Evolutionary conservation across 2,797 vertebrate genomes (phyloP).

Genomic region (Cirrhinus mrigala): DNA sequence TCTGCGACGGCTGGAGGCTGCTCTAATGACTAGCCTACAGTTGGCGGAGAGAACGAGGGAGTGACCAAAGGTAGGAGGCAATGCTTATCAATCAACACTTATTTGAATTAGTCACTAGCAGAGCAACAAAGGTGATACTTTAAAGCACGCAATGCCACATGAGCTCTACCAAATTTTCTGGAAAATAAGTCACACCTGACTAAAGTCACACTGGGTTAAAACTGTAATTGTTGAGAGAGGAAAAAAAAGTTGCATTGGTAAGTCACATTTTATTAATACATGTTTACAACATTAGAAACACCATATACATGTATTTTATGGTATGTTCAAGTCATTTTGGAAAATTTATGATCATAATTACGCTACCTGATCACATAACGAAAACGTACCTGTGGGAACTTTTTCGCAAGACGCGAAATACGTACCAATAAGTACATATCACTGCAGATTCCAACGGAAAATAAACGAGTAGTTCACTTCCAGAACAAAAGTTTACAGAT

Average conservation of each 20-base stretch:
- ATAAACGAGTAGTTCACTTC: no score
- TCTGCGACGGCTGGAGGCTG: constrained; percentile 15
- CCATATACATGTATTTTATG: neutral
- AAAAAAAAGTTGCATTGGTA: neutral
- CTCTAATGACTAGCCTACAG: constrained; percentile 40
- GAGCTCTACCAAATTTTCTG: neutral
- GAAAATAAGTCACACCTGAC: neutral
- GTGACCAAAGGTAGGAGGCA: constrained; percentile 16
- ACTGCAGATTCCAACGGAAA: no score
- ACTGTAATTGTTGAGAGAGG: neutral
- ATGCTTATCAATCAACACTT: constrained; percentile 44
- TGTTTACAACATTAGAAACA: neutral
- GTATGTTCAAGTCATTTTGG: neutral
- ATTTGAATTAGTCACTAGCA: constrained; percentile 44
- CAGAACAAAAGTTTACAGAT: no score
- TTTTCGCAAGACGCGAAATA: no score
- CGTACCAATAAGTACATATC: no score
- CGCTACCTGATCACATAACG: no score
- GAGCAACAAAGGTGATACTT: neutral
- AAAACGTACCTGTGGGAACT: no score
- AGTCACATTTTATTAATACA: neutral
- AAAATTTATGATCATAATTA: no score
- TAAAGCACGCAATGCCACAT: neutral
- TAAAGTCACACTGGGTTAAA: neutral
- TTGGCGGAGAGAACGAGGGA: neutral